Base-by-base conservation (phyloP, 2,888 invertebrate genomes). In the Ophion slaviceki region DNA sequence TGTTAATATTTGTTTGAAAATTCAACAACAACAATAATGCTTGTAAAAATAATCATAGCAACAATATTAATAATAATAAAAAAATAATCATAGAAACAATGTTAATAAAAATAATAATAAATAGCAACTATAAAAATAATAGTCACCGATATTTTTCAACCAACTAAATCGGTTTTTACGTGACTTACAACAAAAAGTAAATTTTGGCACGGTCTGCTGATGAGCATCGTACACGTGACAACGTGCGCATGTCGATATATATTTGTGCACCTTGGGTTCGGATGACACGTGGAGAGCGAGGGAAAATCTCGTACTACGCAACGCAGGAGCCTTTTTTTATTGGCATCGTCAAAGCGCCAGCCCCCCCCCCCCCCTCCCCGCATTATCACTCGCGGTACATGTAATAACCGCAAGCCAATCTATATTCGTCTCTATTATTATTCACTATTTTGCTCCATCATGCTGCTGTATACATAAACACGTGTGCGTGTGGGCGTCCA, bases 271-370 rank as follows among this genome's bases (percentile, higher is more conserved):
- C 74, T 61, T 45, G 61, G 40, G 24, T 24, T 45, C 0, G 61
- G 24, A 45, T 45, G 61, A 70, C 78, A 78, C 78, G 78, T 78
- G 78, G 78, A 77, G 2, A 57, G 67, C 24, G 36, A 59, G 57
- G 17, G 53, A 71, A 45, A 28, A 57, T 59, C 57, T 67, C 67
- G 77, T 77, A 77, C 77, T 57, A 78, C 47, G 68, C 61, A 70
- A 45, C 32, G 45, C 40, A 17, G 20, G n/a, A 61, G 14, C 14
- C 61, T 74, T 59, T 72, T 76, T 70, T 62, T 62, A 70, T 70
- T 70, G 32, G 68, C 70, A 20, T 20, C 45, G 68, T 64, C 32
- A 28, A 64, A 28, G 28, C 28, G 64, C 17, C 64, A 32, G 32
- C 11, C 28, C 14, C 64, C 53, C 53, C 53, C 53, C 47, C 47